These are phyloP conservation scores for Drosophila ironensis DNA, from an alignment of 1,140 invertebrate genomes.

Conservation along the genomic window DNA sequence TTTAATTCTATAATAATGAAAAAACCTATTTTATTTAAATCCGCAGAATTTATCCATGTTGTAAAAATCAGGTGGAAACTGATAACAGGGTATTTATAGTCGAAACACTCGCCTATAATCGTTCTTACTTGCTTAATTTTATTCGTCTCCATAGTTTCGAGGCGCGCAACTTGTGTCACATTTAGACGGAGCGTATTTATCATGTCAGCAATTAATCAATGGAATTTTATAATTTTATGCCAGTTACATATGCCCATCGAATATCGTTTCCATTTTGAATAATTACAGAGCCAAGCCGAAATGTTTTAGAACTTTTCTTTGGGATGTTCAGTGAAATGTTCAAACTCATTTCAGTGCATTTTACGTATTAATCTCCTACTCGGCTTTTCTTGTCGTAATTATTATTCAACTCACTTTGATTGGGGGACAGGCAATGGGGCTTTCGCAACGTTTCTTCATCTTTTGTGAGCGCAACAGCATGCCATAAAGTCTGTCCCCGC, in stretches of 20 bases:
- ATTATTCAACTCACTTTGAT: constrained; percentile 16
- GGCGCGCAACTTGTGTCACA: constrained; percentile 63
- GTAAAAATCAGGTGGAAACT: too few species aligned
- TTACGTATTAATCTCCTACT: constrained; percentile 3
- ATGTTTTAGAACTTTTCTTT: too few species aligned
- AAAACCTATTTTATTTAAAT: too few species aligned
- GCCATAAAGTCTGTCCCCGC: constrained; percentile 41
- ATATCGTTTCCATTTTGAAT: constrained; percentile 1
- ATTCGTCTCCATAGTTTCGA: constrained; percentile 28
- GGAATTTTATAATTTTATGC: constrained; percentile 50
- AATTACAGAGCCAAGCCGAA: neutral
- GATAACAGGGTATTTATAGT: too few species aligned
- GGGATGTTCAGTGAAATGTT: too few species aligned
- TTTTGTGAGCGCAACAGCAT: constrained; percentile 35
- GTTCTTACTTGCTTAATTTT: too few species aligned
- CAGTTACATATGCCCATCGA: constrained; percentile 20
- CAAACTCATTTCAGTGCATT: neutral
- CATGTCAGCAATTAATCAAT: constrained; percentile 75
- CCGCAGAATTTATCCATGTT: too few species aligned
- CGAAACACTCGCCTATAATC: too few species aligned
- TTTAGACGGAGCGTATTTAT: constrained; percentile 71
- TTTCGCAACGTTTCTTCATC: constrained; percentile 33
- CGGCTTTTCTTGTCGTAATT: constrained; percentile 13
- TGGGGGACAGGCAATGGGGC: neutral
- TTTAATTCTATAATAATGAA: too few species aligned